phyloP scores from a whole-genome alignment of 2,888 invertebrate species.

The Agrochola lychnidis region DNA sequence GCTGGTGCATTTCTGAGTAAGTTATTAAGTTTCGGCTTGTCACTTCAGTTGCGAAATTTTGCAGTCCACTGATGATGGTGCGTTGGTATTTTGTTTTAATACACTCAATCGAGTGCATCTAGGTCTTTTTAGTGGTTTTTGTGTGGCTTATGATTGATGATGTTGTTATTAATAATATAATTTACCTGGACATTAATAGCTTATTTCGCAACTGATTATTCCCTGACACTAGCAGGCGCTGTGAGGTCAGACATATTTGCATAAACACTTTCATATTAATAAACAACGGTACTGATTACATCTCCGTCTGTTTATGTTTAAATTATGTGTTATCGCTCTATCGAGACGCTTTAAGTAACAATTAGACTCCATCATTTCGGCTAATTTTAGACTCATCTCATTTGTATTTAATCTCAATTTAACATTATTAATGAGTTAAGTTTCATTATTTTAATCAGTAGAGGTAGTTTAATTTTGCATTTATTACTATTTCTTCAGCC shows the following conservation, averaged over 20 bases:
- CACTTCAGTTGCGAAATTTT: conserved; percentile 89
- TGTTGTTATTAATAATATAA: conserved; percentile 59
- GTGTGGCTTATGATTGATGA: conserved; percentile 60
- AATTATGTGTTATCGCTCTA: conserved; percentile 55
- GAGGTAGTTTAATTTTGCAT: conserved; percentile 22
- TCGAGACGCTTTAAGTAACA: conserved; percentile 48
- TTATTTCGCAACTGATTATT: conserved; percentile 61
- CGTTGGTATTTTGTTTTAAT: conserved; percentile 69
- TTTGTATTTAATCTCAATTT: conserved; percentile 57
- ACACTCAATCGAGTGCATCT: conserved; percentile 66
- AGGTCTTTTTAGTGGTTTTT: conserved; percentile 66
- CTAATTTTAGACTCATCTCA: conserved; percentile 53
- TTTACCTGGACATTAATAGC: conserved; percentile 58
- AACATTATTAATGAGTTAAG: conserved; percentile 34
- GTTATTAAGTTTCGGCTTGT: conserved; percentile 91
- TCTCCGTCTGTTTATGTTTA: conserved; percentile 49
- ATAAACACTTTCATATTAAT: conserved; percentile 59
- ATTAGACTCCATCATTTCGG: conserved; percentile 56
- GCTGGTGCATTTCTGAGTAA: conserved; percentile 90
- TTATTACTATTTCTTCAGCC: conserved; percentile 21
- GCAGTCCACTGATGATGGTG: conserved; percentile 79
- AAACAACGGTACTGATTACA: conserved; percentile 52
- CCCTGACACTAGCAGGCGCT: conserved; percentile 37
- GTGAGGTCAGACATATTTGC: conserved; percentile 55
- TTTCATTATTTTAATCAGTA: conserved; percentile 39